Conservation (phyloP, 2,888 invertebrate species). For the Chaetoderma sp. region DNA sequence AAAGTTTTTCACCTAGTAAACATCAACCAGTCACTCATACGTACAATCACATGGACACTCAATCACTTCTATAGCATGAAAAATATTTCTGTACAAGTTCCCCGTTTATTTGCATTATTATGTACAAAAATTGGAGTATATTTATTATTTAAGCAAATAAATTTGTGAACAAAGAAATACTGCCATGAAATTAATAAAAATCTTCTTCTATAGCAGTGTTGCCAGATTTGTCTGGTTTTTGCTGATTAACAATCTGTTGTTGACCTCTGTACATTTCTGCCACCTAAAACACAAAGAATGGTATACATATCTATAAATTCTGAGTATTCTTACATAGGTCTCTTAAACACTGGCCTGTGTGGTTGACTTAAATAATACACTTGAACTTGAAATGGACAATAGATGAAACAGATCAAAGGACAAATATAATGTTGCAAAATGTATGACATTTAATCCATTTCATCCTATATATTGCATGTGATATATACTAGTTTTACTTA, state of each 20-base stretch:
- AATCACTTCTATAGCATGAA: too few species aligned
- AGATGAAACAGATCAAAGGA: background rate
- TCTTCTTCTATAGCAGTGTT: constrained; percentile 47
- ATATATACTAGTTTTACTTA: too few species aligned
- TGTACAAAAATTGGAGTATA: background rate
- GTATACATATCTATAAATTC: background rate
- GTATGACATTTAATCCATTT: too few species aligned
- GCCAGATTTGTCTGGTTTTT: too few species aligned
- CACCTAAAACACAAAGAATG: constrained; percentile 70
- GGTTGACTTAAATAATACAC: too few species aligned
- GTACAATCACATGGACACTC: too few species aligned
- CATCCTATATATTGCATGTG: too few species aligned
- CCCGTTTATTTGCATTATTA: background rate
- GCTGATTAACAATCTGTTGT: constrained; percentile 80
- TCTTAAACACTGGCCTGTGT: too few species aligned
- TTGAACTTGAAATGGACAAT: background rate
- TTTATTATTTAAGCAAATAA: background rate
- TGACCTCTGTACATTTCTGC: constrained; percentile 92
- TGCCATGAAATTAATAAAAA: constrained; percentile 42
- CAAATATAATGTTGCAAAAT: background rate
- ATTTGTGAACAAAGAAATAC: background rate
- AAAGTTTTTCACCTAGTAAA: too few species aligned
- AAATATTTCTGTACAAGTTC: too few species aligned
- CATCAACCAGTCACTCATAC: too few species aligned
- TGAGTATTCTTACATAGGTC: background rate